A percentile compares a stretch with the other conserved stretches of the same genome.
Conservation (phyloP, 1,140 invertebrate species). For the Aphelinus atriplicis region DNA sequence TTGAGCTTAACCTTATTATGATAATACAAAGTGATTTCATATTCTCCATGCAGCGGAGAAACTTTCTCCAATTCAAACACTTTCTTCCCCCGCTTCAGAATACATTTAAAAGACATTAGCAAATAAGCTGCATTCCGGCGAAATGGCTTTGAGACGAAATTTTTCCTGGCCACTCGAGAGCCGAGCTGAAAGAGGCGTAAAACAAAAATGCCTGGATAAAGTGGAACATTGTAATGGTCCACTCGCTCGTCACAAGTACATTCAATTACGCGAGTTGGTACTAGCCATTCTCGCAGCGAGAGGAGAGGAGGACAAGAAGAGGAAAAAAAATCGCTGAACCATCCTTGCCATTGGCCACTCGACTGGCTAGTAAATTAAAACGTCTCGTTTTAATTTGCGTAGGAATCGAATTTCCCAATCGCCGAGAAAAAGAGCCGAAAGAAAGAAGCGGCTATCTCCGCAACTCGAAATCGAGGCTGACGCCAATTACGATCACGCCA, state of each 20-base stretch:
- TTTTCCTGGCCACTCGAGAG: neutral
- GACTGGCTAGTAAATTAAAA: conserved; percentile 29
- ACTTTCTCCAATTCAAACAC: conserved; percentile 12
- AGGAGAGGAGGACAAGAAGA: neutral
- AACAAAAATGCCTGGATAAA: neutral
- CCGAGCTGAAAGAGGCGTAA: neutral
- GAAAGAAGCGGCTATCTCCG: conserved; percentile 9
- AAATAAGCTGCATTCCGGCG: neutral
- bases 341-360: neutral
- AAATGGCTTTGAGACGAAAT: conserved; percentile 13
- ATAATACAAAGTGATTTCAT: conserved; percentile 14
- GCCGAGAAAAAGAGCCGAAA: conserved; percentile 2
- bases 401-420: conserved; percentile 30
- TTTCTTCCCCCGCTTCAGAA: neutral
- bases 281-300: neutral
- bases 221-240: neutral
- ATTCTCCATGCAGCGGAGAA: conserved; percentile 1
- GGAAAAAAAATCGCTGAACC: neutral
- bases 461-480: neutral
- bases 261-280: conserved; percentile 2
- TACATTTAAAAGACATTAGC: conserved; percentile 18
- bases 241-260: conserved; percentile 9
- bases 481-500: conserved; percentile 22
- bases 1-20: conserved; percentile 8
- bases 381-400: conserved; percentile 32